phyloP scores from a whole-genome alignment of 2,888 invertebrate genomes.

The Trichopoda pennipes region DNA sequence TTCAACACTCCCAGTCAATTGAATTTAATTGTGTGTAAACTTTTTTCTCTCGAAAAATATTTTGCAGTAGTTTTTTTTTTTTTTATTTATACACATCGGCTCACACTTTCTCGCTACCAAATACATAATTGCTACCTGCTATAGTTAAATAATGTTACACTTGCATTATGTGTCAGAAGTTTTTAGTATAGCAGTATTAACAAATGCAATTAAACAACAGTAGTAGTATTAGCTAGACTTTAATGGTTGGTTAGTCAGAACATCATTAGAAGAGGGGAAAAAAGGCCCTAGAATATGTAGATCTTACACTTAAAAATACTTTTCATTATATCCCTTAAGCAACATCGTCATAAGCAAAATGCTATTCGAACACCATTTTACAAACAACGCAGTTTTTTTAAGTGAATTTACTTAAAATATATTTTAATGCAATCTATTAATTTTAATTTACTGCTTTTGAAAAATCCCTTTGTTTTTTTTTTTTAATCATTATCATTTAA shows the following conservation, averaged over 20 bases:
- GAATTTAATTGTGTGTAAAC: slow-evolving; percentile 27
- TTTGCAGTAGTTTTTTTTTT: slow-evolving; percentile 42
- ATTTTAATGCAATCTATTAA: too few relatives aligned
- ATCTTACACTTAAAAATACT: too few relatives aligned
- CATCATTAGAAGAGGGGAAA: neutral
- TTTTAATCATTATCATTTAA: too few relatives aligned
- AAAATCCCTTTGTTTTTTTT: too few relatives aligned
- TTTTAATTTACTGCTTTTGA: too few relatives aligned
- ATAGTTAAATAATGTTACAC: slow-evolving; percentile 45
- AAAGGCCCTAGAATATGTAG: too few relatives aligned
- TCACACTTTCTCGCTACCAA: slow-evolving; percentile 40
- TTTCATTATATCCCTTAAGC: too few relatives aligned
- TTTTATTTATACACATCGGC: slow-evolving; percentile 49
- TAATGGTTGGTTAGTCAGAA: slow-evolving; percentile 9
- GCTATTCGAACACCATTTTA: too few relatives aligned
- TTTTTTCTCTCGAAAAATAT: slow-evolving; percentile 11
- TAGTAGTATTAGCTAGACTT: slow-evolving; percentile 37
- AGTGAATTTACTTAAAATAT: too few relatives aligned
- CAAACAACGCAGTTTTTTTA: too few relatives aligned
- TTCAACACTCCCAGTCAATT: slow-evolving; percentile 48
- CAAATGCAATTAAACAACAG: slow-evolving; percentile 35
- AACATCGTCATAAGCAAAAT: too few relatives aligned
- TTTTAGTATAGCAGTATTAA: slow-evolving; percentile 10
- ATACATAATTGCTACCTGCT: slow-evolving; percentile 62
- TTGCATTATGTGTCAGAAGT: slow-evolving; percentile 20